A percentile compares a stretch with the other conserved stretches of the same genome.
Conservation (phyloP, 92 coral and sea anemone species). For the Scolanthus callimorphus region DNA sequence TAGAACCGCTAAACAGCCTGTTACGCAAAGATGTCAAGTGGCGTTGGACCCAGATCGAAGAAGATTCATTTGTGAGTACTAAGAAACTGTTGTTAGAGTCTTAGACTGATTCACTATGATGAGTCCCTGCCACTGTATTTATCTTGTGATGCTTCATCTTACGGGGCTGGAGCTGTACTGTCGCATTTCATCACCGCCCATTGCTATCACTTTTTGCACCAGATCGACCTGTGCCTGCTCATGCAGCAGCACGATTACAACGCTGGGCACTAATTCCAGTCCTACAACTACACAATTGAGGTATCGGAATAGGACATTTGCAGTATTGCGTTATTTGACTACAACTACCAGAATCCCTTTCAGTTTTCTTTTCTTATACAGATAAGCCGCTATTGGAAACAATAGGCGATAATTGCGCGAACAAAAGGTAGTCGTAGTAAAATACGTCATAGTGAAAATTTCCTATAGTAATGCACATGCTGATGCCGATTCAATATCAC, state of each 20-base stretch:
- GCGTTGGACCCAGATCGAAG: conserved; percentile 29
- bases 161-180: conserved; percentile 34
- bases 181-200: conserved; percentile 45
- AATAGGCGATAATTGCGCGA: conserved; percentile 29
- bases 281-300: conserved; percentile 52
- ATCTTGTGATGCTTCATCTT: too few relatives aligned
- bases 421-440: conserved; percentile 4
- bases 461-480: conserved; percentile 51
- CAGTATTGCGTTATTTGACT: too few relatives aligned
- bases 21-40: conserved; percentile 22
- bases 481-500: conserved; percentile 55
- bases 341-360: too few relatives aligned
- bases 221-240: too few relatives aligned
- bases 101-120: conserved; percentile 31
- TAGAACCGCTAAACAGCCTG: conserved; percentile 26
- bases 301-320: conserved; percentile 35
- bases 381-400: too few relatives aligned
- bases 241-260: conserved; percentile 58
- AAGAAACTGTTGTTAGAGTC: conserved; percentile 30
- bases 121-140: too few relatives aligned
- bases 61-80: conserved; percentile 21
- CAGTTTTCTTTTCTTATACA: too few relatives aligned
- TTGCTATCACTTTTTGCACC: conserved; percentile 33
- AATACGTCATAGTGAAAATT: too few relatives aligned
- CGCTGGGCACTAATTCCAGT: conserved; percentile 54